Evolutionary conservation across 2,888 invertebrate genomes (phyloP).

Genomic region (Parapristionchus giblindavisi): DNA sequence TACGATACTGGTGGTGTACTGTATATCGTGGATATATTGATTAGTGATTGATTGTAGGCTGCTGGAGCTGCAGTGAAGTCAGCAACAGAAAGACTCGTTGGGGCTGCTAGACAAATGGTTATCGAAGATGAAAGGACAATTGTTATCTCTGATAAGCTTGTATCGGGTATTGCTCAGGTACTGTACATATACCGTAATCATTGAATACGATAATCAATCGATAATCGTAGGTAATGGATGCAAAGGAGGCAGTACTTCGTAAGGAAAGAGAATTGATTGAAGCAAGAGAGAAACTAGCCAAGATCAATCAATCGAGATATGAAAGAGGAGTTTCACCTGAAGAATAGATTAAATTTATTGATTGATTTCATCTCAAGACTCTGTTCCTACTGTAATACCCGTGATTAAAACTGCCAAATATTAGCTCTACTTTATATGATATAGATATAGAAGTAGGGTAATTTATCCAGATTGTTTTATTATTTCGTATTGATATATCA

Average conservation of each 20-base stretch:
- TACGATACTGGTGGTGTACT: neutral
- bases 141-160: slow-evolving; percentile 88
- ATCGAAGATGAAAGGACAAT: slow-evolving; percentile 90
- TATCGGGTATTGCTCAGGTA: slow-evolving; percentile 74
- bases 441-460: no score
- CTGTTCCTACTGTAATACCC: no score
- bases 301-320: slow-evolving; percentile 91
- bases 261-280: slow-evolving; percentile 88
- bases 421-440: no score
- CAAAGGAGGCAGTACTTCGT: slow-evolving; percentile 80
- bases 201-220: neutral
- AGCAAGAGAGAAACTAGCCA: slow-evolving; percentile 87
- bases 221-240: slow-evolving; percentile 67
- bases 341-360: neutral
- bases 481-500: no score
- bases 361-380: neutral
- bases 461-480: no score
- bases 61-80: slow-evolving; percentile 82
- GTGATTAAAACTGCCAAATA: no score
- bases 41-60: slow-evolving; percentile 75
- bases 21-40: no score
- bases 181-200: neutral
- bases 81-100: slow-evolving; percentile 95
- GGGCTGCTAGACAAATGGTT: slow-evolving; percentile 79
- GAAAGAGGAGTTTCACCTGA: slow-evolving; percentile 43